Evolutionary conservation across 2,113 vertebrate genomes (phyloP).

Genomic region (Anhinga rufa): DNA sequence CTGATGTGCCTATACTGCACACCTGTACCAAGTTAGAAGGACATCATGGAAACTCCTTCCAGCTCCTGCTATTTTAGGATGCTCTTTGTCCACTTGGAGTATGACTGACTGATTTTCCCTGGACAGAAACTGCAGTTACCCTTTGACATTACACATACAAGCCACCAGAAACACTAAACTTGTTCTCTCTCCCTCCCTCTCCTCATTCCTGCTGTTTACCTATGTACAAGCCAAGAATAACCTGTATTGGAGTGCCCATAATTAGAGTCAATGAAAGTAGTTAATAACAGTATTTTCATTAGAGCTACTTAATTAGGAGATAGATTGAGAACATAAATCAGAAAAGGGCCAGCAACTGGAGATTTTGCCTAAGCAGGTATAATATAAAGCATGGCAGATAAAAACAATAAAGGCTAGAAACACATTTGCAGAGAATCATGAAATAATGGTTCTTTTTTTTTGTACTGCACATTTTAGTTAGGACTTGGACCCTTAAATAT

Average conservation of each 20-base stretch:
- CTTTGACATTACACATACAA: not conserved
- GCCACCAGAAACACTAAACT: not conserved
- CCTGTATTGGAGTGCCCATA: not conserved
- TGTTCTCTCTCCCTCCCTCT: not conserved
- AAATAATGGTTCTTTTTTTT: not conserved
- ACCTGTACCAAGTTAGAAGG: not conserved
- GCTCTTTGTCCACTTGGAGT: not conserved
- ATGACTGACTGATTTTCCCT: not conserved
- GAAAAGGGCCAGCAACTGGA: not conserved
- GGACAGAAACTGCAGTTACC: not conserved
- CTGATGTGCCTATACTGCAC: not conserved
- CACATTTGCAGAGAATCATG: not conserved
- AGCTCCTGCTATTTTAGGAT: not conserved
- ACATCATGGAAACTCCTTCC: not conserved
- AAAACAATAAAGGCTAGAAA: not conserved
- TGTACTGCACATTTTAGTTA: not conserved
- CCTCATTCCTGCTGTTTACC: not conserved
- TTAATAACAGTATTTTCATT: not conserved
- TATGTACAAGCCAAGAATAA: not conserved
- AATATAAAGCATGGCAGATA: not conserved
- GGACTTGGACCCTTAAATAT: not conserved
- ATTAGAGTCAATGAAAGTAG: not conserved
- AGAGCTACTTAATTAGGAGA: not conserved
- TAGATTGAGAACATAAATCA: not conserved
- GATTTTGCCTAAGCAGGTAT: not conserved